Base-by-base conservation (phyloP, 2,888 invertebrate genomes). In the Parasteatoda lunata region DNA sequence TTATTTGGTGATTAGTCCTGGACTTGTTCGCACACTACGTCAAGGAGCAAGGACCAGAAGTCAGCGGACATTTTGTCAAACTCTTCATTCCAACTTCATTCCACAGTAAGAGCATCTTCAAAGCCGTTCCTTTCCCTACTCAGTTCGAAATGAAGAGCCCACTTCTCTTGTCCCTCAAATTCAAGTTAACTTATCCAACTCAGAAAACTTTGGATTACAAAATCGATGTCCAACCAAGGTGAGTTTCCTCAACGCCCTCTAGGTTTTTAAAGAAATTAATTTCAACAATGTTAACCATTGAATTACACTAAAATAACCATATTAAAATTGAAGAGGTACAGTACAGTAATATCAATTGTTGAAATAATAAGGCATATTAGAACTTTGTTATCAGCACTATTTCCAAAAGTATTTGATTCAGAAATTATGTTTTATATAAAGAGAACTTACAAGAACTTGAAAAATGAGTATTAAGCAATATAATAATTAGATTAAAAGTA, bases 91-190 rank as follows among this genome's bases (percentile, higher is more conserved):
- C 90, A 9, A 77, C 83, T 0, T 77, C 84, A 0, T 81, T 81
- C 66, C 84, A 86, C 64, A 77, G 88, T n/a, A 77, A 82, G 45
- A 71, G 87, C 8, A 59, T 89, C 11, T 78, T 81, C 0, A 77
- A 88, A n/a, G 15, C 89, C 3, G 72, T 89, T 49, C 79, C 89
- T 0, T 75, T 30, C 48, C 89, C 90, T 3, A 82, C 89, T 1
- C 77, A 88, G 9, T 82, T 89, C 71, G 78, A 86, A 13, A 88
- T 89, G 77, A 83, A 54, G 47, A 84, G 86, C 48, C 89, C 89
- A 13, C 47, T 79, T 3, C 54, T 90, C 48, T 8, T 89, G 1
- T 88, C 89, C 4, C 51, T 89, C 59, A 87, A 88, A 65, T 9
- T n/a, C 9, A 68, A 76, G 9, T 5, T 52, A 4, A 48, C 66